Evolutionary conservation across 2,888 invertebrate genomes (phyloP), one percentile per base, ranked within the genome.

Genomic region (Tethea ocularis): DNA sequence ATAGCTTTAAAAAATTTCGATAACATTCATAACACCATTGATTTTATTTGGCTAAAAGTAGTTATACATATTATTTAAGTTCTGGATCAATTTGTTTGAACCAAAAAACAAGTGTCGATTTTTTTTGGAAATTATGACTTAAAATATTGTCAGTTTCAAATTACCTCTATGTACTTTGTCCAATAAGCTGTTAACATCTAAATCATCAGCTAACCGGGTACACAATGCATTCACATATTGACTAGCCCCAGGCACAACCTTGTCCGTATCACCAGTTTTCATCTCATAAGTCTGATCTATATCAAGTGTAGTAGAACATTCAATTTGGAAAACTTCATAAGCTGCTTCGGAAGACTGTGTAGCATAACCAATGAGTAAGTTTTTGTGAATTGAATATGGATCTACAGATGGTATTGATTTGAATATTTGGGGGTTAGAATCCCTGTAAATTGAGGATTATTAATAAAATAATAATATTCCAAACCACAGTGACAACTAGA

Each of bases 141-240:
- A 10, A 15, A 38, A 15, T 15, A 10, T 3, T 38, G n/a, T n/a
- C n/a, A n/a, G n/a, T n/a, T n/a, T n/a, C n/a, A 11, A 15, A n/a
- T 59, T 75, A 93, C 94, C 94, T 82, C 79, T 85, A 81, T 93
- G 92, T 22, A 94, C 92, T 69, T 84, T 88, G 72, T 93, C 89
- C 62, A 94, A 67, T 60, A 94, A 80, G 52, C 80, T 75, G 62
- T 86, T 86, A 26, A 94, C 83, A 74, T 93, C 90, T 51, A 86
- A 69, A 65, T 91, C 82, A 17, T 91, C 86, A 6, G 69, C 74
- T 29, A 94, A 63, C 60, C 91, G 83, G 1, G 82, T 81, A 67
- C 91, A 89, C 57, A 94, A 71, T 0, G 88, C 87, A 53, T 87
- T 87, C 0, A 86, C 87, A 78, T 93, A 93, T 67, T 87, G 89